Base-by-base conservation (phyloP, 2,113 vertebrate genomes). In the Mus pahari region DNA sequence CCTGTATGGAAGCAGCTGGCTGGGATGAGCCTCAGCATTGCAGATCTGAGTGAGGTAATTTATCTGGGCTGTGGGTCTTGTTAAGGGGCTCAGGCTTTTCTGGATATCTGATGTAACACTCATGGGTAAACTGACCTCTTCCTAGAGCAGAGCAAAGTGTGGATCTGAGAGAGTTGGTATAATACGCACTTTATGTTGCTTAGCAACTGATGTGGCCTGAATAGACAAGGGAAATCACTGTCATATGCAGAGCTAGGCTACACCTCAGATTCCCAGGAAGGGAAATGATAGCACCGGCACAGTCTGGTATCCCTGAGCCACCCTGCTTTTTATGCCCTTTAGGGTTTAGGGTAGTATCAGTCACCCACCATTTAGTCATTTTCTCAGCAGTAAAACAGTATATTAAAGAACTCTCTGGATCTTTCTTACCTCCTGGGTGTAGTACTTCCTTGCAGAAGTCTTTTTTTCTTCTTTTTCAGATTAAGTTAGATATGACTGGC, bases 1-100 rank as follows among this genome's bases (percentile, higher is more conserved):
- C 99, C 99, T 2, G 99, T 99, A 7, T 99, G 99, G 99, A 99
- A 99, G 95, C 99, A 99, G 97, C 99, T 99, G 97, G 99, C 99
- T 48, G 99, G 99, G 96, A 99, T 99, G 99, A 99, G 99, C 98
- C 98, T 99, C 97, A 99, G 99, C 97, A 99, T 99, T 68, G 99
- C 99, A 96, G 99, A 99, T 99, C 99, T 99, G 97, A 99, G 99
- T 97, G 99, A 99, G 99, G 99, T 99, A 96, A 97, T 91, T 58
- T 2, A 12, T 48, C 12, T 53, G 17, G 74, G 36, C 42, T 33
- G 22, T 17, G 28, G 10, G 33, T 31, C 55, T 33, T 19, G 2
- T 10, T 12, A 42, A 3, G 24, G 36, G 73, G 28, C 19, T 1
- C 7, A 0, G 55, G 31, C 58, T 70, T 31, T 36, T 53, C 66